phyloP scores from a whole-genome alignment of 1,140 invertebrate genomes.

The Drosophila gunungcola region DNA sequence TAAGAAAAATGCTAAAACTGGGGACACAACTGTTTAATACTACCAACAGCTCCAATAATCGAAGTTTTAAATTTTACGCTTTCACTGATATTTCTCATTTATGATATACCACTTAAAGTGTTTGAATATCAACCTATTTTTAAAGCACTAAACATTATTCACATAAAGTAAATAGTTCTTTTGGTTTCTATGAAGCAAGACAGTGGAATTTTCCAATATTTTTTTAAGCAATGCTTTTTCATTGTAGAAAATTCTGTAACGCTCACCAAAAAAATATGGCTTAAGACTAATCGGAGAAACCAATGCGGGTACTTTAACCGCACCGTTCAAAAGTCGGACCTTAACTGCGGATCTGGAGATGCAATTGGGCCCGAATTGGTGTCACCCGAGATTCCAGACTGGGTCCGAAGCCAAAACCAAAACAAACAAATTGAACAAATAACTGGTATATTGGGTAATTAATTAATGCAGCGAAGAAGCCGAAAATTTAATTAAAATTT shows the following conservation, averaged over 20 bases:
- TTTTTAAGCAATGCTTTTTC: no score
- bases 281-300: background rate
- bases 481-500: conserved; percentile 43
- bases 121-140: no score
- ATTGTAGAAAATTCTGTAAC: background rate
- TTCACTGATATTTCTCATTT: no score
- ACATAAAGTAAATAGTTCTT: no score
- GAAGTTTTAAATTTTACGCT: no score
- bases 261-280: background rate
- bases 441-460: conserved; percentile 29
- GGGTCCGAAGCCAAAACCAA: conserved; percentile 7
- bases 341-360: conserved; percentile 20
- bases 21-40: no score
- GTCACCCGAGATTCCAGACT: conserved; percentile 11
- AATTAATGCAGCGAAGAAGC: conserved; percentile 47
- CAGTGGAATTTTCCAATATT: no score
- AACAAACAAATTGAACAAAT: conserved; percentile 58
- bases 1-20: no score
- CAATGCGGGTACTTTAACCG: background rate
- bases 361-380: conserved; percentile 12
- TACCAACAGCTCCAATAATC: no score
- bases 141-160: no score
- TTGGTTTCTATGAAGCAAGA: no score
- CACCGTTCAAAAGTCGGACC: conserved; percentile 12
- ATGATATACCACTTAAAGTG: no score